Conservation (phyloP, 2,113 vertebrate species). For the Phrynosoma blainvillii region DNA sequence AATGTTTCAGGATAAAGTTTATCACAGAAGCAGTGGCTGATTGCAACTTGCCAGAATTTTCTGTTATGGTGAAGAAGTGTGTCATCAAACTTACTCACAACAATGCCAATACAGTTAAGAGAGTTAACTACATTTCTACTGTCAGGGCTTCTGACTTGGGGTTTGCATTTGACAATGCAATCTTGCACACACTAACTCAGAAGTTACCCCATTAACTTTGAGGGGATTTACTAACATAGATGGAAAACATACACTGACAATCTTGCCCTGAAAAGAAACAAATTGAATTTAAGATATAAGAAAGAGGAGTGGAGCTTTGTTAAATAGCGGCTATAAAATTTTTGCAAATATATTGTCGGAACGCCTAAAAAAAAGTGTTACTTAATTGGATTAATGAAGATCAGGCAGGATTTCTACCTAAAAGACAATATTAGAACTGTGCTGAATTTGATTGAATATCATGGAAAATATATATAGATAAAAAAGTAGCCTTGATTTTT, state of each 20-base stretch:
- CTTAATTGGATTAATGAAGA: no score
- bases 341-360: no score
- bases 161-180: rapidly evolving
- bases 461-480: no score
- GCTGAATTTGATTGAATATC: no score
- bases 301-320: no score
- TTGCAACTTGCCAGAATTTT: rapidly evolving
- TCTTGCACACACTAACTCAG: neutral
- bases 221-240: neutral
- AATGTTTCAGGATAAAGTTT: neutral
- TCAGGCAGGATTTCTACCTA: no score
- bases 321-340: no score
- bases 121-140: rapidly evolving
- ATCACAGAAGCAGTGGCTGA: neutral
- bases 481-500: no score
- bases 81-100: neutral
- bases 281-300: neutral
- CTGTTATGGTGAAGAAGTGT: neutral
- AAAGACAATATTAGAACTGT: no score
- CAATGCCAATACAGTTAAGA: rapidly evolving
- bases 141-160: neutral
- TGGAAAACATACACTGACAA: neutral
- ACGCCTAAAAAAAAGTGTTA: no score
- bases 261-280: neutral
- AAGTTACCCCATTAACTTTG: neutral